A percentile compares a stretch with the other conserved stretches of the same genome.
Conservation (phyloP, 2,113 vertebrate genomes). For the Saimiri boliviensis region DNA sequence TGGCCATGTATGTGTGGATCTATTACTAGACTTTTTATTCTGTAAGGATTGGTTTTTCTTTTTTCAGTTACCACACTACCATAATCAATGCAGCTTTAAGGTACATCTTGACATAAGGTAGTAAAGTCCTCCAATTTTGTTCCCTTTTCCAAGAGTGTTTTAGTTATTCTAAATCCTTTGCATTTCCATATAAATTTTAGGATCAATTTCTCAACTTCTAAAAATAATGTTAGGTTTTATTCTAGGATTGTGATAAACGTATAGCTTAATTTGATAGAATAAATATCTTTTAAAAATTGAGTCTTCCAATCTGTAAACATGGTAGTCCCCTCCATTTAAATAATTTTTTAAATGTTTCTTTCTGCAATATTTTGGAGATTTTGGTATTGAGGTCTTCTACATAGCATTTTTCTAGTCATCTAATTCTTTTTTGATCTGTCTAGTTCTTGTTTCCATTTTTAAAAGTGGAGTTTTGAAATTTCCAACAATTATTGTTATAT, state of each 20-base stretch:
- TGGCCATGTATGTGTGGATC: not conserved
- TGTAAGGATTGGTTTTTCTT: not conserved
- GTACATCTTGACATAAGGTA: not conserved
- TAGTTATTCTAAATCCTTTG: not conserved
- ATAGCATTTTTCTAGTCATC: not conserved
- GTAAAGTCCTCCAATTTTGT: not conserved
- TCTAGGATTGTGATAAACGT: not conserved
- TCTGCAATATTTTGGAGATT: not conserved
- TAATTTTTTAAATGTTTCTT: not conserved
- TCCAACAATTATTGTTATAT: not conserved
- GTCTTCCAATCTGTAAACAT: not conserved
- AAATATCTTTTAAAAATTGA: not conserved
- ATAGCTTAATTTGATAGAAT: not conserved
- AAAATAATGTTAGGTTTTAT: not conserved
- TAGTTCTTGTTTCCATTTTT: not conserved
- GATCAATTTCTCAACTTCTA: not conserved
- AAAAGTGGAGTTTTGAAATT: not conserved
- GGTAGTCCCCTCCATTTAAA: not conserved
- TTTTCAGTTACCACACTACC: not conserved
- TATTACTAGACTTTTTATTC: not conserved
- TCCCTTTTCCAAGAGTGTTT: not conserved
- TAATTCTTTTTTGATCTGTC: not conserved
- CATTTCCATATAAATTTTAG: not conserved
- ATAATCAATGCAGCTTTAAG: not conserved
- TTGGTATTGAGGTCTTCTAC: not conserved